Evolutionary conservation across 1,140 invertebrate genomes (phyloP), one percentile per base, ranked within the genome.

Genomic region (Lordiphosa mommai): DNA sequence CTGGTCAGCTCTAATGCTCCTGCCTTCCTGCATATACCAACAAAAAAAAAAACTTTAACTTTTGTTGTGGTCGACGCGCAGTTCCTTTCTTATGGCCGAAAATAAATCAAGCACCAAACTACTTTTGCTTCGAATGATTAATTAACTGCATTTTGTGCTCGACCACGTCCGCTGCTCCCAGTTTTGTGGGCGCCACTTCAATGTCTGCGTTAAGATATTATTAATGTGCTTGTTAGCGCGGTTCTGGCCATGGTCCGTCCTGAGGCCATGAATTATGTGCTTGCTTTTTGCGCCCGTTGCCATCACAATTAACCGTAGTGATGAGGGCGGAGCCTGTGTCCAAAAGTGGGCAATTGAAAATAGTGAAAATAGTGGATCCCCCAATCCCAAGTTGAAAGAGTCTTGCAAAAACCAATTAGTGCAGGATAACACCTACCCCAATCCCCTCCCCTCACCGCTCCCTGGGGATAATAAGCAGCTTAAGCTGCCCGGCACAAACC

Each of bases 81-180:
- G 56, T 41, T 27, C 59, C 52, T 50, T 58, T 52, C 59, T 70
- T 65, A 56, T 77, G 72, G 53, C 59, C 66, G 48, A 71, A 76
- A 84, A 82, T 82, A 82, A 82, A 82, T 82, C 77, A 82, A 76
- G 76, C 70, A 49, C 55, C 67, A 69, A 72, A 82, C 77, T 82
- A 82, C 77, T 82, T 77, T 71, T 72, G 55, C 41, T 30, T 38
- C 43, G 46, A 82, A 82, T 82, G 77, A 82, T 82, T 82, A 82
- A 82, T 82, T 82, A 82, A 82, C 77, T 82, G 77, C 68, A 82
- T 69, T 84, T 77, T 72, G 56, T 65, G 77, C 72, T 68, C 76
- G 40, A 47, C 55, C 55, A 68, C 65, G 53, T 68, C 56, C 36
- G 50, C 33, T 47, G 48, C 34, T 49, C 12, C 27, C 40, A 27